Evolutionary conservation across 2,888 invertebrate species (phyloP).

Genomic region (Eupithecia exiguata): DNA sequence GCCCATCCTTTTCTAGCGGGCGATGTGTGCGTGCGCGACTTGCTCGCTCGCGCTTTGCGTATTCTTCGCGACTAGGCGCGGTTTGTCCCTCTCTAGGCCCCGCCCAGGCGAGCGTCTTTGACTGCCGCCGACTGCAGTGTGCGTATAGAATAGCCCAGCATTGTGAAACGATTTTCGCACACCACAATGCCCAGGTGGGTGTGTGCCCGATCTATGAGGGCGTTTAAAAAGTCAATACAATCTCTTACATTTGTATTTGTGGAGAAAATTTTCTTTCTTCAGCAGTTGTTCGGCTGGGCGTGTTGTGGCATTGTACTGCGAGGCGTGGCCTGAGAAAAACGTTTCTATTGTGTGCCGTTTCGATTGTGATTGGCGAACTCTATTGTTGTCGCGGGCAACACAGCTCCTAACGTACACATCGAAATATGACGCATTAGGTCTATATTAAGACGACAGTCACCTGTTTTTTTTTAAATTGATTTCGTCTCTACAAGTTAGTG

Average conservation of each 20-base stretch:
- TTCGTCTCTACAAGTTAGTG: not conserved
- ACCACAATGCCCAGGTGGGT: slow-evolving; percentile 80
- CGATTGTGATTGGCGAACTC: slow-evolving; percentile 75
- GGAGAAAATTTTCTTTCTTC: slow-evolving; percentile 81
- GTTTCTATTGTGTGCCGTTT: slow-evolving; percentile 72
- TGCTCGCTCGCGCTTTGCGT: slow-evolving; percentile 66
- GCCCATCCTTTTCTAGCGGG: slow-evolving; percentile 79
- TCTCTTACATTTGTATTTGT: slow-evolving; percentile 77
- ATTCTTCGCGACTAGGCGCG: slow-evolving; percentile 65
- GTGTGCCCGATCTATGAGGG: slow-evolving; percentile 78
- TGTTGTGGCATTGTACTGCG: slow-evolving; percentile 69
- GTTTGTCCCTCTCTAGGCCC: slow-evolving; percentile 77
- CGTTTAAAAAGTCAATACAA: slow-evolving; percentile 84
- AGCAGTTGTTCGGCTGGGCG: slow-evolving; percentile 73
- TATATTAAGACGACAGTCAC: slow-evolving; percentile 34
- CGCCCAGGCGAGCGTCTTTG: slow-evolving; percentile 75
- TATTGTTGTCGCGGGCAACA: slow-evolving; percentile 59
- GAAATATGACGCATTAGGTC: slow-evolving; percentile 45
- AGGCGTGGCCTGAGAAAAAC: slow-evolving; percentile 79
- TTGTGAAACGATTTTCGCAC: slow-evolving; percentile 78
- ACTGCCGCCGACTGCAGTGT: slow-evolving; percentile 66
- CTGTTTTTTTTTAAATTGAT: slow-evolving; percentile 17
- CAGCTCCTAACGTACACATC: slow-evolving; percentile 41
- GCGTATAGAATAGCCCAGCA: slow-evolving; percentile 72
- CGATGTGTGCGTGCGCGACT: slow-evolving; percentile 72